Evolutionary conservation across 2,888 invertebrate species (phyloP).

Genomic region (Noctua janthe): DNA sequence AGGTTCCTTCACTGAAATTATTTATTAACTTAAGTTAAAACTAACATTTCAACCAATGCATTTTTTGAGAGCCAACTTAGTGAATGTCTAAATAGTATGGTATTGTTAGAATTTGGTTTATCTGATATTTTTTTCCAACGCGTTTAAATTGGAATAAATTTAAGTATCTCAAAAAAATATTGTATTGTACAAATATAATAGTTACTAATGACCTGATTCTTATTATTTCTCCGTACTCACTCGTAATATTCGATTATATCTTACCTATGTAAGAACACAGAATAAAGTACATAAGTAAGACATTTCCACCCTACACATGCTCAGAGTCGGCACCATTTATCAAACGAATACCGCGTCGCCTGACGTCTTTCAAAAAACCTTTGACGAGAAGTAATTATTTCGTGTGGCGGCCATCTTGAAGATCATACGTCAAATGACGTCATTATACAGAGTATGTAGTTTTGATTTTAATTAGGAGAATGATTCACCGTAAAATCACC

Average conservation of each 20-base stretch:
- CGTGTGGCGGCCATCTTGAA: constrained; percentile 52
- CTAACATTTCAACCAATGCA: not conserved
- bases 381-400: constrained; percentile 62
- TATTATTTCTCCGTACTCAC: not conserved
- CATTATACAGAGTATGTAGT: constrained; percentile 21
- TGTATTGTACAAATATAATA: too few species aligned
- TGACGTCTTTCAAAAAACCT: constrained; percentile 45
- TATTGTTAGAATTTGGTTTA: not conserved
- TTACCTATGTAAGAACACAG: not conserved
- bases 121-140: not conserved
- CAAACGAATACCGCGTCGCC: constrained; percentile 50
- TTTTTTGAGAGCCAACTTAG: not conserved
- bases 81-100: too few species aligned
- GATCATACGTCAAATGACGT: constrained; percentile 53
- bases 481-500: not conserved
- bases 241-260: not conserved
- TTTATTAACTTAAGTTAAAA: too few species aligned
- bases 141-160: not conserved
- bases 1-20: too few species aligned
- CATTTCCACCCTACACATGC: constrained; percentile 18
- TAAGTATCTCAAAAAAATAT: not conserved
- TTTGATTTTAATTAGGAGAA: constrained; percentile 18
- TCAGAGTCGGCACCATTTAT: constrained; percentile 51
- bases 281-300: constrained; percentile 30
- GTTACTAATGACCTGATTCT: too few species aligned